Evolutionary conservation across 2,797 vertebrate species (phyloP).

Genomic region (Bradypodion ventrale): DNA sequence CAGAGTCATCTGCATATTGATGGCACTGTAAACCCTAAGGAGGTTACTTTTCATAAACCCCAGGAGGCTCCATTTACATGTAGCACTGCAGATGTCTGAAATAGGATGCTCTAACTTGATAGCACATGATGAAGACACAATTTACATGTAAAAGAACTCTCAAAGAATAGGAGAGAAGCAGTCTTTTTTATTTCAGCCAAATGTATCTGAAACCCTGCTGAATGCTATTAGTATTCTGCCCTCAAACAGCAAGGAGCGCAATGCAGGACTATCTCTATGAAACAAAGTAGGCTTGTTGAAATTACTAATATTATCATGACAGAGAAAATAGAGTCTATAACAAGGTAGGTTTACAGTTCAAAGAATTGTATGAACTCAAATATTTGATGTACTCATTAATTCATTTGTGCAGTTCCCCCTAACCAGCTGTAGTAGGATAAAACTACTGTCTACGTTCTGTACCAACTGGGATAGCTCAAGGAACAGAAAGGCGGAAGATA

Average conservation of each 20-base stretch:
- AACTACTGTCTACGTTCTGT: not conserved
- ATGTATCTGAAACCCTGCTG: not conserved
- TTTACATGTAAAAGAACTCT: constrained; percentile 14
- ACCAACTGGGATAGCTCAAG: no score
- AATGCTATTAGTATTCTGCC: not conserved
- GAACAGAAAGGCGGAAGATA: no score
- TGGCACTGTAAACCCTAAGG: not conserved
- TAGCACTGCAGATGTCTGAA: not conserved
- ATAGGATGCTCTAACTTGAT: not conserved
- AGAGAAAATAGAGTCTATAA: not conserved
- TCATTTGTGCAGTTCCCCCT: not conserved
- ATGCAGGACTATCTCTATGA: not conserved
- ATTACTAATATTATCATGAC: not conserved
- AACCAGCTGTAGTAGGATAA: not conserved
- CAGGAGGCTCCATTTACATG: constrained; percentile 5
- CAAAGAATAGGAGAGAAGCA: not conserved
- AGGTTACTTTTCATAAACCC: not conserved
- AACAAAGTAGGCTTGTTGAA: not conserved
- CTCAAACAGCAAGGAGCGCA: not conserved
- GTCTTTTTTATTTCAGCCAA: not conserved
- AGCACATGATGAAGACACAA: not conserved
- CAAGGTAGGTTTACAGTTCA: no score
- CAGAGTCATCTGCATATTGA: accelerated
- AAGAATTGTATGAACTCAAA: not conserved
- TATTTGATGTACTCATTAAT: not conserved